A percentile compares a stretch with the other conserved stretches of the same genome.
Evolutionary conservation across 2,888 invertebrate species (phyloP).

Genomic region (Cheilosia variabilis): DNA sequence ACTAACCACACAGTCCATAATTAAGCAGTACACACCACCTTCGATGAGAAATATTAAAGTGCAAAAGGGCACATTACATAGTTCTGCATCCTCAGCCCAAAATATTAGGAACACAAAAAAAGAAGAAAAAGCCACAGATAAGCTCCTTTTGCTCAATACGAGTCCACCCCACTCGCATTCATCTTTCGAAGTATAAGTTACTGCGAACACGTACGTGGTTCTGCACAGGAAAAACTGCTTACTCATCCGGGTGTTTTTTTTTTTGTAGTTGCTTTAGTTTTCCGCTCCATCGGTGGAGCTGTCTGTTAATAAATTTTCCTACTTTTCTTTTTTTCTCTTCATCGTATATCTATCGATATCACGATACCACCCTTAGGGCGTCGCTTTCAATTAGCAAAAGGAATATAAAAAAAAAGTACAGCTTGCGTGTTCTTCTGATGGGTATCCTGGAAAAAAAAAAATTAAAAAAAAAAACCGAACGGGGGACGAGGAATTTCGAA

Average conservation of each 20-base stretch:
- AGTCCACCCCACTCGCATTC: conserved; percentile 5
- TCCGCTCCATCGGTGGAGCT: conserved; percentile 54
- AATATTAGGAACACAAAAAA: background rate
- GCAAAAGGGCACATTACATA: background rate
- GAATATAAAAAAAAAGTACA: conserved; percentile 9
- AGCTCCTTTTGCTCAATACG: background rate
- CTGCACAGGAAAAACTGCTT: conserved; percentile 30
- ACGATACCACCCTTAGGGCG: conserved; percentile 13
- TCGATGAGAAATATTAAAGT: conserved; percentile 8
- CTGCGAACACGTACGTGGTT: background rate
- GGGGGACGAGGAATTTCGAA: conserved; percentile 41
- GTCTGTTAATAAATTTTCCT: conserved; percentile 61
- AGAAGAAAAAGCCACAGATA: background rate
- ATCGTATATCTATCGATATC: background rate
- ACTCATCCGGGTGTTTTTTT: conserved; percentile 42
- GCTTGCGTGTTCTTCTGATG: conserved; percentile 49
- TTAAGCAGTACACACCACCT: conserved; percentile 12
- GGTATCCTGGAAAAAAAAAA: conserved; percentile 26
- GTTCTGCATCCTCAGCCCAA: conserved; percentile 7
- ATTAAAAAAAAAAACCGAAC: conserved; percentile 25
- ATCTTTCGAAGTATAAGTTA: background rate
- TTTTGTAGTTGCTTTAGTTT: conserved; percentile 22
- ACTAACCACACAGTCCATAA: conserved; percentile 4
- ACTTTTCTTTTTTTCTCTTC: conserved; percentile 20
- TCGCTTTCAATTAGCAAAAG: conserved; percentile 60